Evolutionary conservation across 2,888 invertebrate species (phyloP).

Genomic region (Rutpela maculata): DNA sequence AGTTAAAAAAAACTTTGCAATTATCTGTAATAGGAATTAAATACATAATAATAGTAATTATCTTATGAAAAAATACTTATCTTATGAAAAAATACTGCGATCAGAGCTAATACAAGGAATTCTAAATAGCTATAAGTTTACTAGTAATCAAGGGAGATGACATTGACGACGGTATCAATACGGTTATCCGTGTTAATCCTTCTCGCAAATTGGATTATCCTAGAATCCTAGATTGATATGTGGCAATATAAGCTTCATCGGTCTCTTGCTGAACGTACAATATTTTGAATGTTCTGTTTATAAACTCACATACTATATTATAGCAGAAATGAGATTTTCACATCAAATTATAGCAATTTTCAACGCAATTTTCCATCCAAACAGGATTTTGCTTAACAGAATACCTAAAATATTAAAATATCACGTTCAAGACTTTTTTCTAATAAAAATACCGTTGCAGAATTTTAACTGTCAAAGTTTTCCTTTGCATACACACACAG

Average conservation of each 20-base stretch:
- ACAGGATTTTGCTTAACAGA: not conserved
- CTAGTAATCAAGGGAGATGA: not conserved
- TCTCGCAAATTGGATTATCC: not conserved
- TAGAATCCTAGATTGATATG: not conserved
- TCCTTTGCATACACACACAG: conserved; percentile 2
- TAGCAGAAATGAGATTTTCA: not conserved
- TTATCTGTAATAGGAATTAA: too few relatives aligned
- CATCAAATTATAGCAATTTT: not conserved
- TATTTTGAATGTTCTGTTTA: not conserved
- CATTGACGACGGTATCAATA: not conserved
- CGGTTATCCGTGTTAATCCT: not conserved
- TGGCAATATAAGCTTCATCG: not conserved
- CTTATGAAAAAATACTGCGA: too few relatives aligned
- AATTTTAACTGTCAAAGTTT: conserved; percentile 11
- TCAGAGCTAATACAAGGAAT: too few relatives aligned
- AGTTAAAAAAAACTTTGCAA: too few relatives aligned
- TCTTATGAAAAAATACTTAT: too few relatives aligned
- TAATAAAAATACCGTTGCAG: not conserved
- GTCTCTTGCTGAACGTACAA: not conserved
- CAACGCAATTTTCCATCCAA: not conserved
- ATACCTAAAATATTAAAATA: not conserved
- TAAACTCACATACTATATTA: not conserved
- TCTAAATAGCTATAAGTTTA: too few relatives aligned
- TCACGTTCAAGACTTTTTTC: not conserved
- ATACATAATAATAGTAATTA: too few relatives aligned